Base-by-base conservation (phyloP, 2,888 invertebrate species). In the Acrobasis consociella region DNA sequence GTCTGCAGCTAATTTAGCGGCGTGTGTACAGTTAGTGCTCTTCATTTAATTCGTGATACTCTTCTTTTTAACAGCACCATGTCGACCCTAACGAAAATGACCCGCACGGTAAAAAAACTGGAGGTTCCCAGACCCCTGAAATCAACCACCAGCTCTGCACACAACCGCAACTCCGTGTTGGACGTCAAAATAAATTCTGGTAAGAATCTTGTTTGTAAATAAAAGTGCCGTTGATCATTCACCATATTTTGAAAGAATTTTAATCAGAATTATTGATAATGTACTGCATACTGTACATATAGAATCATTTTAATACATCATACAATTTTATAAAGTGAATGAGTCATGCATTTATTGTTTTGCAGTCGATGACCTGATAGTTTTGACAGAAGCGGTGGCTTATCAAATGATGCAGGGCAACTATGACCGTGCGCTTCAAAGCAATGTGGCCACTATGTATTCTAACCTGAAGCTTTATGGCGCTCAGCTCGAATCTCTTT, bases 381-480 rank as follows among this genome's bases (percentile, higher is more conserved):
- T 95, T 83, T 93, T 97, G 80, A 96, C 96, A 75, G 97, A 97
- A 88, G 95, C 95, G 83, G 96, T 97, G 72, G 96, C 96, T 64
- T 94, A 95, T 76, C 94, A 96, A 77, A 93, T 97, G 82, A 94
- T 95, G 82, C 95, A 95, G 77, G 96, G 96, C 70, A 95, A 95
- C 81, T 95, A 94, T 87, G 95, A 95, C 84, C 93, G 93, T 83
- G 93, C 93, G 69, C 93, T 96, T 73, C 95, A 95, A 78, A 95
- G 95, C 81, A 96, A 95, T 80, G 96, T 97, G 78, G 94, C 95
- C 64, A 94, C 95, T 75, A 94, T 97, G 93, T 96, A 96, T 82
- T 95, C 96, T 81, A 96, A 96, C 85, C 92, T 97, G 69, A 97
- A 97, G 85, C 94, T 95, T 51, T 95, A 95, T 82, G 96, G 97